A percentile compares a stretch with the other conserved stretches of the same genome.
phyloP scores from a whole-genome alignment of 2,113 vertebrate species.

The Phaethornis superciliosus region DNA sequence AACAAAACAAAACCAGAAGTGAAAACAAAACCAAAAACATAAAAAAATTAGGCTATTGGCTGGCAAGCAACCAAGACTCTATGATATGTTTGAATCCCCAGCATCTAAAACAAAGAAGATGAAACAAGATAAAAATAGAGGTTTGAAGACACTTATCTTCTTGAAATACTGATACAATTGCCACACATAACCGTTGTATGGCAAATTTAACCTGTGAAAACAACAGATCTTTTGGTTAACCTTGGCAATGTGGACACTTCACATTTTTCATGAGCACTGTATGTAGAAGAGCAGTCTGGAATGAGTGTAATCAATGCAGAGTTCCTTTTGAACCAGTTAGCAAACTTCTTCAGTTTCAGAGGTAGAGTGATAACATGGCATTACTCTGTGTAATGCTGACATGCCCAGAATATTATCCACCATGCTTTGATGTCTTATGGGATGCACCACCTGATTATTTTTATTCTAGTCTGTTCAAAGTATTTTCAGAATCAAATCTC shows the following conservation, averaged over 20 bases:
- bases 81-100: background rate
- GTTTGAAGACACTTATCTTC: background rate
- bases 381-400: too few relatives aligned
- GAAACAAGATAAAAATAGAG: background rate
- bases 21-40: background rate
- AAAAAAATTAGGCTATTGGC: background rate
- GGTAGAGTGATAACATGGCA: background rate
- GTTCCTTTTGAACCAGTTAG: background rate
- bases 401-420: background rate
- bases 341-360: background rate
- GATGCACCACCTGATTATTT: background rate
- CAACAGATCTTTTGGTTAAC: background rate
- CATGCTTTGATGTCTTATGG: background rate
- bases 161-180: background rate
- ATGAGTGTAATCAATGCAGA: background rate
- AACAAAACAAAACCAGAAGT: too few relatives aligned
- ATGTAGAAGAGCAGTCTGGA: background rate
- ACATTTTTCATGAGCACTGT: background rate
- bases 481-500: background rate
- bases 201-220: background rate
- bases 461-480: background rate
- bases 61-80: background rate
- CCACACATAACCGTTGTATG: fast-evolving
- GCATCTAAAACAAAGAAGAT: background rate
- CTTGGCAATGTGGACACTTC: fast-evolving